A percentile compares a stretch with the other conserved stretches of the same genome.
phyloP scores from a whole-genome alignment of 1,140 invertebrate genomes.

The Octopus sinensis region DNA sequence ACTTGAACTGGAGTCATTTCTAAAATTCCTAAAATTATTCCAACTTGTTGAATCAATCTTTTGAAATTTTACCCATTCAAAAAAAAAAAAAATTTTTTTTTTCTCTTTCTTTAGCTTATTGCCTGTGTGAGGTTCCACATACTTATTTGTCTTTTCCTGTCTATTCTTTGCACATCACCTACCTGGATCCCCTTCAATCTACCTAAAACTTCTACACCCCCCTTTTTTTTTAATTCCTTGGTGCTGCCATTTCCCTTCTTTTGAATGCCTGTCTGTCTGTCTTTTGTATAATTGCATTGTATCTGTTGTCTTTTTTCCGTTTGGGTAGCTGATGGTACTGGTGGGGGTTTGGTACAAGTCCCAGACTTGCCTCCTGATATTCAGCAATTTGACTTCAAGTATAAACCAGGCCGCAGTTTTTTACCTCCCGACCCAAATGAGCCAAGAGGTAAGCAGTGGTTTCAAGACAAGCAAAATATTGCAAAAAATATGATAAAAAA shows the following conservation, averaged over 20 bases:
- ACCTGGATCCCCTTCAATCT: too few species aligned
- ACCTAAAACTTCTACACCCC: too few species aligned
- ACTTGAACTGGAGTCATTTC: too few species aligned
- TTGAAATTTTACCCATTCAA: too few species aligned
- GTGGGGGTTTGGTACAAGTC: conserved; percentile 23
- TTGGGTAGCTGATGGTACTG: conserved; percentile 24
- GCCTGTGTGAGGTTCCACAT: too few species aligned
- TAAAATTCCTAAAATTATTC: too few species aligned
- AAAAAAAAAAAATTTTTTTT: too few species aligned
- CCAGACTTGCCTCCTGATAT: conserved; percentile 8
- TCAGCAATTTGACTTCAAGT: neutral
- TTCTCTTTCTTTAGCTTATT: too few species aligned
- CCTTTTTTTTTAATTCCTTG: neutral
- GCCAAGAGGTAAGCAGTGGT: neutral
- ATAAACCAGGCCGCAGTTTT: neutral
- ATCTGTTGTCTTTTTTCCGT: neutral
- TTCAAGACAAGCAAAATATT: neutral
- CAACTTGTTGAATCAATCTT: too few species aligned
- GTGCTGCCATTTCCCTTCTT: neutral
- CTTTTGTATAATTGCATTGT: neutral
- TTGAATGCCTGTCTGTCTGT: neutral
- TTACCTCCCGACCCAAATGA: neutral
- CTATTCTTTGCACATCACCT: too few species aligned
- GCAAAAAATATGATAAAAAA: too few species aligned
- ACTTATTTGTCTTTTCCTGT: too few species aligned